phyloP scores from a whole-genome alignment of 1,140 invertebrate genomes.

The Zaprionus kolodkinae region DNA sequence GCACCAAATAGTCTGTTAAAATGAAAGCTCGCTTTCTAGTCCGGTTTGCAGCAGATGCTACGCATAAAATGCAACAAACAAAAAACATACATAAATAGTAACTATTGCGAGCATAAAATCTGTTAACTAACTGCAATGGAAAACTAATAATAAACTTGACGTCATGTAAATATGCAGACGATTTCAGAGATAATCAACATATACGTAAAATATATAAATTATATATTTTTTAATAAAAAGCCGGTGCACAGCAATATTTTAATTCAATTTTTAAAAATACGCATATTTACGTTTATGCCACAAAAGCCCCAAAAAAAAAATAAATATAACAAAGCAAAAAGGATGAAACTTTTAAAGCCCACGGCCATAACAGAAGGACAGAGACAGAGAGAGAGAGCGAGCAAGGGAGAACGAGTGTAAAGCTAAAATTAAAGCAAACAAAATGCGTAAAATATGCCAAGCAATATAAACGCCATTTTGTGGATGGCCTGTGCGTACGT shows the following conservation, averaged over 20 bases:
- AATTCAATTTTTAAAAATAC: slow-evolving; percentile 39
- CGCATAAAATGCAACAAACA: neutral
- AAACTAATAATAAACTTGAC: slow-evolving; percentile 32
- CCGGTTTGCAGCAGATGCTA: slow-evolving; percentile 16
- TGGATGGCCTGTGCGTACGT: slow-evolving; percentile 46
- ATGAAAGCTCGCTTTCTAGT: slow-evolving; percentile 18
- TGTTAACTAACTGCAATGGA: slow-evolving; percentile 10
- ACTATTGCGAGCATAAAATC: slow-evolving; percentile 23
- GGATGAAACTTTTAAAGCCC: slow-evolving; percentile 12
- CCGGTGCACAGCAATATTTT: slow-evolving; percentile 30
- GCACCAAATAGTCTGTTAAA: neutral
- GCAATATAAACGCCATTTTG: slow-evolving; percentile 62
- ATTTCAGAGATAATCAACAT: neutral
- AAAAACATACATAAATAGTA: slow-evolving; percentile 11
- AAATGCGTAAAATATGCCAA: slow-evolving; percentile 58
- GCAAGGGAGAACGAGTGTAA: neutral
- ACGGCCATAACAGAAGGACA: neutral
- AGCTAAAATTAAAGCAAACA: slow-evolving; percentile 56
- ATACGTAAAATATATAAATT: slow-evolving; percentile 8
- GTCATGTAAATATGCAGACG: neutral
- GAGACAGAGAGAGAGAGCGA: neutral
- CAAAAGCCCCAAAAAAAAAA: slow-evolving; percentile 13
- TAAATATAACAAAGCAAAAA: slow-evolving; percentile 12
- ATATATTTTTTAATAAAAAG: neutral
- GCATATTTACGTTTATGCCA: slow-evolving; percentile 25